Conservation (phyloP, 2,888 invertebrate genomes). For the Nephrocerus scutellatus region DNA sequence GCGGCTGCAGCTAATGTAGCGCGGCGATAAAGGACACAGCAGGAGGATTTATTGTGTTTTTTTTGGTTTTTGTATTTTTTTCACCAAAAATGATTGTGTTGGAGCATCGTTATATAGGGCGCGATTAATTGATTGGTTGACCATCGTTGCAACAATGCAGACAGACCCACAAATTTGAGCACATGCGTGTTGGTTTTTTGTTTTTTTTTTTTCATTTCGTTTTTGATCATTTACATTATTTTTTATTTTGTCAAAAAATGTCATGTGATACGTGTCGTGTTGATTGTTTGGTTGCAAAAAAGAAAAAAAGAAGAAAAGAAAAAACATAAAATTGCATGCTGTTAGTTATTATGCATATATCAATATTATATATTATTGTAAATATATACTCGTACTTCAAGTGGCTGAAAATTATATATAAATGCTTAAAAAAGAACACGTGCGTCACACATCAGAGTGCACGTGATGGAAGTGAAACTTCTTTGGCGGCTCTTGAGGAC, state of each 20-base stretch:
- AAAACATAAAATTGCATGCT: constrained; percentile 46
- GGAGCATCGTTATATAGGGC: constrained; percentile 19
- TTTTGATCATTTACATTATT: constrained; percentile 5
- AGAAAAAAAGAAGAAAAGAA: constrained; percentile 41
- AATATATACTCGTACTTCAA: not conserved
- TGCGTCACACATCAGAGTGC: no score
- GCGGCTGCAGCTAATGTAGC: constrained; percentile 44
- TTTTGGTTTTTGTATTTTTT: constrained; percentile 14
- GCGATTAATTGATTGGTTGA: constrained; percentile 14
- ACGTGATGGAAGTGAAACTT: no score
- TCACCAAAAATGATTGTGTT: constrained; percentile 19
- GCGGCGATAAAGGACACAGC: no score
- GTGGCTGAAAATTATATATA: constrained; percentile 1
- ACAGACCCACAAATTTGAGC: not conserved
- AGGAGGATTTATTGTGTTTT: constrained; percentile 8
- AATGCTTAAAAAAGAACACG: no score
- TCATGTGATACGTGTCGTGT: constrained; percentile 22
- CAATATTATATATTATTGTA: constrained; percentile 2
- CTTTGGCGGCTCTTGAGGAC: no score
- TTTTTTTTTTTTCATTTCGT: constrained; percentile 21
- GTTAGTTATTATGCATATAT: constrained; percentile 35
- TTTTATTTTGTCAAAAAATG: constrained; percentile 13
- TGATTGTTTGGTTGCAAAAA: constrained; percentile 31
- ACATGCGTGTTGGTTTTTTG: constrained; percentile 17
- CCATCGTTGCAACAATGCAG: constrained; percentile 1